Evolutionary conservation across 2,113 vertebrate species (phyloP).

Genomic region (Onychostruthus taczanowskii): DNA sequence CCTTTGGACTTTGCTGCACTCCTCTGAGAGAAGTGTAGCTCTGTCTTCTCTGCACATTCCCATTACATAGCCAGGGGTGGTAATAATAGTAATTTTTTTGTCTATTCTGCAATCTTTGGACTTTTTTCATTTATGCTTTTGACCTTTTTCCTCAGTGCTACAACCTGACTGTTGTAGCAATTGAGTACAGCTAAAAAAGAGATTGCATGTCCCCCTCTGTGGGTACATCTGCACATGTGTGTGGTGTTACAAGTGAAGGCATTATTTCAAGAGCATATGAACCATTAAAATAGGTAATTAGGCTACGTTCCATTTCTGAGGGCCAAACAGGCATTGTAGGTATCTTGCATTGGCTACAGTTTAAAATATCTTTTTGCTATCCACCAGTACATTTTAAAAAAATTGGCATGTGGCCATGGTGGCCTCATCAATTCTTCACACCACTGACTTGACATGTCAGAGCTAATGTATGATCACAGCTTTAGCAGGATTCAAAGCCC

Average conservation of each 20-base stretch:
- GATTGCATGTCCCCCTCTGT: neutral
- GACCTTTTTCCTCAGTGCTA: neutral
- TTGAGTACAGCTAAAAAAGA: neutral
- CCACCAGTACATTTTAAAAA: neutral
- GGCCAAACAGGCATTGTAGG: neutral
- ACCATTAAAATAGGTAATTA: neutral
- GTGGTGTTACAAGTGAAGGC: neutral
- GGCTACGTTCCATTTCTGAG: neutral
- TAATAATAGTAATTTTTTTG: neutral
- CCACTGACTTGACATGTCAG: neutral
- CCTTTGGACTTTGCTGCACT: neutral
- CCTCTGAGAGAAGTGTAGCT: neutral
- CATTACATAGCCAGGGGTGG: neutral
- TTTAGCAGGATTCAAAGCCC: neutral
- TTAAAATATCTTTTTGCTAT: neutral
- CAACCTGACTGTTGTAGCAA: neutral
- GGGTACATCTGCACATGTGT: too few relatives aligned
- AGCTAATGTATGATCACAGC: neutral
- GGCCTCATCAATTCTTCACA: neutral
- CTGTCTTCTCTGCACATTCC: neutral
- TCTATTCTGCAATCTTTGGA: neutral
- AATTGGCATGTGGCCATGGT: fast-evolving
- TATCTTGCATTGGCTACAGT: neutral
- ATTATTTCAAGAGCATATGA: neutral
- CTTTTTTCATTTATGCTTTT: neutral